phyloP scores from a whole-genome alignment of 2,888 invertebrate species.

The Stomorhina lunata region DNA sequence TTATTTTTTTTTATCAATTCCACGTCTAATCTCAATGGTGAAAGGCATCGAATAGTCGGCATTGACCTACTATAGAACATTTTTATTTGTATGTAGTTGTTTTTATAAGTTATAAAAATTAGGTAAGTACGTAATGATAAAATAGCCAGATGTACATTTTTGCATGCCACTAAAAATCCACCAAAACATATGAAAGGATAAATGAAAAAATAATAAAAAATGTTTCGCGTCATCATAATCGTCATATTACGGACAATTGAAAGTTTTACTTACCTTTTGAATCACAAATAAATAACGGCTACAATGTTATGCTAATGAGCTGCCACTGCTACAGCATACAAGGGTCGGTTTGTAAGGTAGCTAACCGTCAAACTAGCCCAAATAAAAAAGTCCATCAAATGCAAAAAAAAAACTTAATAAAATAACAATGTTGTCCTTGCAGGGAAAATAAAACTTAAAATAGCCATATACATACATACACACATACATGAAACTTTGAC shows the following conservation, averaged over 20 bases:
- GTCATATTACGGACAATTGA: slow-evolving; percentile 12
- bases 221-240: neutral
- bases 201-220: neutral
- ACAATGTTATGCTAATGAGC: slow-evolving; percentile 48
- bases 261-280: slow-evolving; percentile 34
- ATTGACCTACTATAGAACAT: too few relatives aligned
- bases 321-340: too few relatives aligned
- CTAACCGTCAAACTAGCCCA: slow-evolving; percentile 20
- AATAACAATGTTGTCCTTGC: neutral
- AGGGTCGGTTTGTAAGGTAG: neutral
- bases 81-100: too few relatives aligned
- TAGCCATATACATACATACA: slow-evolving; percentile 13
- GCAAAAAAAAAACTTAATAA: neutral
- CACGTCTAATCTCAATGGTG: too few relatives aligned
- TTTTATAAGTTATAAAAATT: too few relatives aligned
- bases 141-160: slow-evolving; percentile 22
- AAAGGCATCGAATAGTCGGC: too few relatives aligned
- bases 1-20: too few relatives aligned
- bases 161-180: neutral
- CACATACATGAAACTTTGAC: too few relatives aligned
- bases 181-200: neutral
- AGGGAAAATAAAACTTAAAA: neutral
- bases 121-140: neutral
- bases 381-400: slow-evolving; percentile 25
- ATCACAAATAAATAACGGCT: slow-evolving; percentile 25